Evolutionary conservation across 2,113 vertebrate species (phyloP).

Genomic region (Onychostruthus taczanowskii): DNA sequence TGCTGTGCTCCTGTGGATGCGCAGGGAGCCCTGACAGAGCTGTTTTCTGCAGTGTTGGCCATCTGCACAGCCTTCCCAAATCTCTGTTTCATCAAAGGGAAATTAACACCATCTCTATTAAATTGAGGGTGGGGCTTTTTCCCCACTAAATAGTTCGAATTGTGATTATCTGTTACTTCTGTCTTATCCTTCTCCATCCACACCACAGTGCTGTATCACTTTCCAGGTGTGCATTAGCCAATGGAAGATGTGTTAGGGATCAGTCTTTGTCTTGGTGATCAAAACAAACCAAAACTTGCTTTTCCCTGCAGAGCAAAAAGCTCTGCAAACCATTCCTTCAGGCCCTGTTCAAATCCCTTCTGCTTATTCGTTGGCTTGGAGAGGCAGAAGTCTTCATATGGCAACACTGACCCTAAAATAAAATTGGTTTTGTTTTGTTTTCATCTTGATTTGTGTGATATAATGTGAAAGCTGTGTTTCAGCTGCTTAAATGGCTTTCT

Average conservation of each 20-base stretch:
- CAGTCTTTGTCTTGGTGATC: neutral
- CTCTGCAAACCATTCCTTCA: neutral
- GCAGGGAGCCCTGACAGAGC: neutral
- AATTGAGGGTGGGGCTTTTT: neutral
- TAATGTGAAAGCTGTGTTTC: neutral
- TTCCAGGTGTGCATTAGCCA: neutral
- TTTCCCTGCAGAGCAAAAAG: neutral
- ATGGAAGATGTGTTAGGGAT: neutral
- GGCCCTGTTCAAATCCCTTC: neutral
- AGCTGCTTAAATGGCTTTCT: neutral
- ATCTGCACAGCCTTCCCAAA: constrained; percentile 16
- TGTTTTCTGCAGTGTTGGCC: neutral
- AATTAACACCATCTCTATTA: neutral
- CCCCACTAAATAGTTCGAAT: neutral
- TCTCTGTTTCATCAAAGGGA: neutral
- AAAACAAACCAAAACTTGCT: neutral
- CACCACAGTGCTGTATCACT: neutral
- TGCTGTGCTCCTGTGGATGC: neutral
- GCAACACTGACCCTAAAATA: neutral
- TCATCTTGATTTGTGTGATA: neutral
- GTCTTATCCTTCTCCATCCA: neutral
- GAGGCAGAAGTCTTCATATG: neutral
- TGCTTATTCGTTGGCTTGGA: neutral
- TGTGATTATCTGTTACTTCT: neutral
- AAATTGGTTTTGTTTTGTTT: neutral